Evolutionary conservation across 1,140 invertebrate genomes (phyloP), one percentile per base, ranked within the genome.

Genomic region (Drosophila chauvacae): DNA sequence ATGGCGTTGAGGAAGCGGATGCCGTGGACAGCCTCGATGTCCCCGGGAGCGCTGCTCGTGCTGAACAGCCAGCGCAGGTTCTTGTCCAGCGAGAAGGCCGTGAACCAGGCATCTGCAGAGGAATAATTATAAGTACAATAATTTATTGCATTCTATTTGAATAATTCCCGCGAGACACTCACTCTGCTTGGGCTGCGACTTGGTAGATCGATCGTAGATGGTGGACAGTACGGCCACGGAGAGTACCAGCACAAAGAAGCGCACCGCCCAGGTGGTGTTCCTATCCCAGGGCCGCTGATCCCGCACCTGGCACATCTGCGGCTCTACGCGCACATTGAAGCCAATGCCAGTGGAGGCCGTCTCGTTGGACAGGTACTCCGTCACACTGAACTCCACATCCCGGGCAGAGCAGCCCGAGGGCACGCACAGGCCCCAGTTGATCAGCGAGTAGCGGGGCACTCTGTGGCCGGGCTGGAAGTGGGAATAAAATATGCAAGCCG

Each of bases 361-460:
- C 72, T 94, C 92, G 41, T 93, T 93, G 20, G 81, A 66, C 41
- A 94, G 77, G 10, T 93, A 93, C 41, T 93, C 91, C 37, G 91
- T 91, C 35, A 95, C 85, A 7, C 93, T 93, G n/a, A 85, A 86
- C 90, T 95, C 93, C 6, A 96, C 93, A 55, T 96, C 95, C 2
- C 90, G 73, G 6, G 92, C 41, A 6, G 93, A 92, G 86, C 95
- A 96, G 4, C 93, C 93, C 0, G 94, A 91, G 16, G 95, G 95
- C 28, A 95, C 93, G 77, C 95, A 96, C 9, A 95, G 80, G 3
- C 93, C 95, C 95, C 95, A 96, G 65, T 95, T 94, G 20, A 95
- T 92, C 0, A 94, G 93, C 13, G 94, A 94, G 59, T 94, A 95
- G 51, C 95, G 93, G 3, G 95, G 95, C 11, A 96, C 94, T 62